Percentiles rank a stretch among this genome's conserved stretches.
phyloP scores from a whole-genome alignment of 2,113 vertebrate genomes.

The Sminthopsis crassicaudata region DNA sequence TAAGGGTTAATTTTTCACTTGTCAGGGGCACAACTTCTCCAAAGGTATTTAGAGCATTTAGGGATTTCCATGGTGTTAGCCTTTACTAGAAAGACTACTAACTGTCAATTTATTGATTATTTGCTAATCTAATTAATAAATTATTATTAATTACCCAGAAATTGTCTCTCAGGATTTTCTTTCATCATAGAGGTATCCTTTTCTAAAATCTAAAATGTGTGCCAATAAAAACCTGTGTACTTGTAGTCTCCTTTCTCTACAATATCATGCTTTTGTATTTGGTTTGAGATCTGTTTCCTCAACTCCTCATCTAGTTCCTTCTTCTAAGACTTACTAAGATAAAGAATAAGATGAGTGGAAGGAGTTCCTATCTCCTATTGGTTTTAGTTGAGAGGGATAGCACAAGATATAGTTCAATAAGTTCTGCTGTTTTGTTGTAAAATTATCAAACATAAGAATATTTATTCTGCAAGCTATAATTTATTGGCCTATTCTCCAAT shows the following conservation, averaged over 20 bases:
- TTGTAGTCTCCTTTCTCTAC: not conserved
- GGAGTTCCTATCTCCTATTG: not conserved
- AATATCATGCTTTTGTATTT: not conserved
- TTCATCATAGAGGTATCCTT: not conserved
- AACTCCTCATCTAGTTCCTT: not conserved
- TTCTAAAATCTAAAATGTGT: not conserved
- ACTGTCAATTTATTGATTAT: too few relatives aligned
- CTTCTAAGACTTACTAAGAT: not conserved
- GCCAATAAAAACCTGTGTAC: not conserved
- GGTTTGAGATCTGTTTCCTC: not conserved
- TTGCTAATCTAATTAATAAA: too few relatives aligned
- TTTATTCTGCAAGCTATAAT: conserved; percentile 57
- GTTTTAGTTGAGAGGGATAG: not conserved
- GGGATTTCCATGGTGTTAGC: not conserved
- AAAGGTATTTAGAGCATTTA: not conserved
- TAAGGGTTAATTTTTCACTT: not conserved
- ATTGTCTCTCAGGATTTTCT: too few relatives aligned
- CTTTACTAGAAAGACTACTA: too few relatives aligned
- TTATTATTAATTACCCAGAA: too few relatives aligned
- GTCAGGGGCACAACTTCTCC: not conserved
- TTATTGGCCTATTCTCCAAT: conserved; percentile 47
- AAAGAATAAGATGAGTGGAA: not conserved
- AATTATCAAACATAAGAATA: conserved; percentile 44
- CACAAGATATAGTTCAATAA: conserved; percentile 13
- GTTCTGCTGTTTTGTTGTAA: conserved; percentile 49